A percentile compares a stretch with the other conserved stretches of the same genome.
Evolutionary conservation across 2,888 invertebrate species (phyloP).

Genomic region (Phrixothrix hirtus): DNA sequence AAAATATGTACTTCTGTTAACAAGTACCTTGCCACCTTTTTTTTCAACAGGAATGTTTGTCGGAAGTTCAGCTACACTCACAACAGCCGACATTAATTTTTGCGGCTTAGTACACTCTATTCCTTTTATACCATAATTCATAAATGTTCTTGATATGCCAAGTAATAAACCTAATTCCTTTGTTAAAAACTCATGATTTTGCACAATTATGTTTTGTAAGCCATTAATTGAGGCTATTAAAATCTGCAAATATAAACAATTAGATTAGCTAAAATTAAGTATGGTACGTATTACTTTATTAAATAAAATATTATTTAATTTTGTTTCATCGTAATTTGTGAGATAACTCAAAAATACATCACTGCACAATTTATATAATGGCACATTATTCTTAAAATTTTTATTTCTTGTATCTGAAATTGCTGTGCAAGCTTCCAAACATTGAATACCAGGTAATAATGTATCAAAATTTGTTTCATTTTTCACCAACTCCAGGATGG

Average conservation of each 20-base stretch:
- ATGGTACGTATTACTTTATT: no score
- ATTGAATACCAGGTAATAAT: constrained; percentile 43
- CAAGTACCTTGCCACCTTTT: constrained; percentile 68
- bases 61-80: constrained; percentile 60
- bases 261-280: no score
- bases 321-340: no score
- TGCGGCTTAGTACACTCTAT: constrained; percentile 58
- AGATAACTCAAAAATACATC: constrained; percentile 55
- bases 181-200: constrained; percentile 46
- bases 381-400: no score
- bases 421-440: constrained; percentile 48
- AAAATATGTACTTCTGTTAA: no score
- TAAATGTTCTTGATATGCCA: constrained; percentile 62
- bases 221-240: constrained; percentile 55
- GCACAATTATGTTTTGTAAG: constrained; percentile 49
- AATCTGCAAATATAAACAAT: no score
- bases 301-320: no score
- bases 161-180: constrained; percentile 59
- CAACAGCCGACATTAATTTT: constrained; percentile 64
- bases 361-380: constrained; percentile 51
- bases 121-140: constrained; percentile 59
- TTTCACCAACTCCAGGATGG: constrained; percentile 28
- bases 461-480: constrained; percentile 32
- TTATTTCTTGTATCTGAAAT: constrained; percentile 17
- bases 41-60: constrained; percentile 46